Evolutionary conservation across 2,113 vertebrate genomes (phyloP).

Genomic region (Chlamydotis undulata): DNA sequence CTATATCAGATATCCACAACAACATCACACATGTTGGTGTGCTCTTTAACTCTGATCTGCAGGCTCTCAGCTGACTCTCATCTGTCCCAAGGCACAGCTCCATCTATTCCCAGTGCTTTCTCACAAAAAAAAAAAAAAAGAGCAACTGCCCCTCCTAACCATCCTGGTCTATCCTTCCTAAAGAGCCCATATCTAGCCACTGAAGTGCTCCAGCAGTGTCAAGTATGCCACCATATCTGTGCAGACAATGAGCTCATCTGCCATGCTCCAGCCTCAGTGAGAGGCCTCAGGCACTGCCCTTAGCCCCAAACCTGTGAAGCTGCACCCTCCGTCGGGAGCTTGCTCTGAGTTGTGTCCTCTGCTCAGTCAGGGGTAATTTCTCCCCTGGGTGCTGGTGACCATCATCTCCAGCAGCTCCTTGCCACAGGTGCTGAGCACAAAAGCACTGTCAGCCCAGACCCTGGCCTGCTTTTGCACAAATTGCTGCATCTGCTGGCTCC

Average conservation of each 20-base stretch:
- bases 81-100: not conserved
- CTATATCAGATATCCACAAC: not conserved
- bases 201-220: not conserved
- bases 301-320: not conserved
- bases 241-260: not conserved
- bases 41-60: not conserved
- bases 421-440: not conserved
- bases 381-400: accelerated
- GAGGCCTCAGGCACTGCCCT: not conserved
- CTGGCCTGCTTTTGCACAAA: not conserved
- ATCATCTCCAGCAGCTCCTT: not conserved
- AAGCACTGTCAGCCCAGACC: not conserved
- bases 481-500: not conserved
- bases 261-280: not conserved
- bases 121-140: not conserved
- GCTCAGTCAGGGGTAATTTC: not conserved
- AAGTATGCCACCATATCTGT: not conserved
- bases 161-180: not conserved
- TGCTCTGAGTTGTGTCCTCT: not conserved
- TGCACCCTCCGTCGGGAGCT: not conserved
- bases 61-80: not conserved
- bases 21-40: not conserved
- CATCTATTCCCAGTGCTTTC: not conserved
- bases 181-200: not conserved
- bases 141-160: not conserved